These are phyloP conservation scores for Cantharis lateralis DNA, from an alignment of 2,888 invertebrate genomes.

Conservation along the genomic window DNA sequence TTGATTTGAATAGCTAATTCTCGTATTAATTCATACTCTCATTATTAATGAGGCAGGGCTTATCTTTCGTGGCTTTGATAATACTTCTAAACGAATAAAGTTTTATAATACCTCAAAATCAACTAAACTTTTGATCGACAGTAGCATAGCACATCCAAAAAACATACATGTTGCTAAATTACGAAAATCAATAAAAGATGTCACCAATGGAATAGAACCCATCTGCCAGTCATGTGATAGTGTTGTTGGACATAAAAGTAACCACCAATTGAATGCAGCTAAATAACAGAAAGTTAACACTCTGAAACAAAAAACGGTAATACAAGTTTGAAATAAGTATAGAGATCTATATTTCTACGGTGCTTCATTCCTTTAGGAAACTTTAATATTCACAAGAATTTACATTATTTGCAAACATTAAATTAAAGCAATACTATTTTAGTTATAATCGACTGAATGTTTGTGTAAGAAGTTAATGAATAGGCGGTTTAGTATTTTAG, in stretches of 20 bases:
- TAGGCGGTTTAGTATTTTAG: too few relatives aligned
- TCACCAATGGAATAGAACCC: slow-evolving; percentile 81
- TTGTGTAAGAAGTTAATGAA: too few relatives aligned
- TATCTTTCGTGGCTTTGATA: too few relatives aligned
- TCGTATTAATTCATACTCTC: too few relatives aligned
- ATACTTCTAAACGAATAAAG: background rate
- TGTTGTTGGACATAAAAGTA: slow-evolving; percentile 77
- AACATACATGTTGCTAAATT: slow-evolving; percentile 75
- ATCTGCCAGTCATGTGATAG: slow-evolving; percentile 91
- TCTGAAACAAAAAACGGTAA: slow-evolving; percentile 58
- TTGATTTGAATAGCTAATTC: too few relatives aligned
- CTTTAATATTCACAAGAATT: too few relatives aligned
- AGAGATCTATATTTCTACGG: too few relatives aligned
- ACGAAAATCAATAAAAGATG: slow-evolving; percentile 70
- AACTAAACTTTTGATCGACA: slow-evolving; percentile 65
- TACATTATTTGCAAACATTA: too few relatives aligned
- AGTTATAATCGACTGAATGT: too few relatives aligned
- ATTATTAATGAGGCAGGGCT: too few relatives aligned
- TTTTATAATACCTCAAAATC: slow-evolving; percentile 67
- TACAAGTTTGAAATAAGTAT: background rate
- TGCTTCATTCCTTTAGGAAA: too few relatives aligned
- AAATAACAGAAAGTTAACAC: slow-evolving; percentile 81
- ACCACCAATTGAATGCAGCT: slow-evolving; percentile 82
- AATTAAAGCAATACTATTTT: too few relatives aligned
- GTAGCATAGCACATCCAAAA: slow-evolving; percentile 63